Conservation (phyloP, 2,797 vertebrate genomes). For the Sebastes matsubarae region DNA sequence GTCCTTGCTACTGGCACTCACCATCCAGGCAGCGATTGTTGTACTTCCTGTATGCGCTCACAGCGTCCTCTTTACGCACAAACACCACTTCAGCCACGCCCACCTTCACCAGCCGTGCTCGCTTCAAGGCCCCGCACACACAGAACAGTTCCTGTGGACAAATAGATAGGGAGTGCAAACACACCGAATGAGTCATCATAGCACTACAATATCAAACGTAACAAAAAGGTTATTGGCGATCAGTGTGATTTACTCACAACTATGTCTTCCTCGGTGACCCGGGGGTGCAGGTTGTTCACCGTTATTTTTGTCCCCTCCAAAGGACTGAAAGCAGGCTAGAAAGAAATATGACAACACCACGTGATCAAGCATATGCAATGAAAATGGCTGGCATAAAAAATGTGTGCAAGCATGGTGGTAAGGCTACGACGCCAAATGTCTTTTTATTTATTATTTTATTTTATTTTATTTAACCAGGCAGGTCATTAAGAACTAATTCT, state of each 20-base stretch:
- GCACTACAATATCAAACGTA: neutral
- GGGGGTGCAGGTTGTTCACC: constrained; percentile 95
- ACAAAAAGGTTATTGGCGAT: neutral
- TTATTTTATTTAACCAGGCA: too few relatives aligned
- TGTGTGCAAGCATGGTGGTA: neutral
- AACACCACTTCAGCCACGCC: constrained; percentile 98
- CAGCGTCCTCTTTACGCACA: constrained; percentile 96
- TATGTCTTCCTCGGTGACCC: constrained; percentile 98
- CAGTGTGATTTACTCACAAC: constrained; percentile 86
- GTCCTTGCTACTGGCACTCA: constrained; percentile 67
- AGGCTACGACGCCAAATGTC: neutral
- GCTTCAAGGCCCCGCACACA: constrained; percentile 96
- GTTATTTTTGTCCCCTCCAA: constrained; percentile 99
- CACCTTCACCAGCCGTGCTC: constrained; percentile 92
- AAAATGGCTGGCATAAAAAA: neutral
- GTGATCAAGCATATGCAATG: neutral
- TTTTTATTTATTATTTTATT: too few relatives aligned
- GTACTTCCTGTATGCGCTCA: constrained; percentile 97
- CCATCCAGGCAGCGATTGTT: constrained; percentile 98
- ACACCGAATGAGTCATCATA: constrained; percentile 4
- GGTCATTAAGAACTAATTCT: too few relatives aligned
- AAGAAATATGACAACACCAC: neutral
- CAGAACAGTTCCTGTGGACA: constrained; percentile 93
- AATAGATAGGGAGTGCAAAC: constrained; percentile 5
- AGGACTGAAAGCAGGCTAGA: constrained; percentile 89